Base-by-base conservation (phyloP, 2,888 invertebrate genomes). In the Ochropacha duplaris region DNA sequence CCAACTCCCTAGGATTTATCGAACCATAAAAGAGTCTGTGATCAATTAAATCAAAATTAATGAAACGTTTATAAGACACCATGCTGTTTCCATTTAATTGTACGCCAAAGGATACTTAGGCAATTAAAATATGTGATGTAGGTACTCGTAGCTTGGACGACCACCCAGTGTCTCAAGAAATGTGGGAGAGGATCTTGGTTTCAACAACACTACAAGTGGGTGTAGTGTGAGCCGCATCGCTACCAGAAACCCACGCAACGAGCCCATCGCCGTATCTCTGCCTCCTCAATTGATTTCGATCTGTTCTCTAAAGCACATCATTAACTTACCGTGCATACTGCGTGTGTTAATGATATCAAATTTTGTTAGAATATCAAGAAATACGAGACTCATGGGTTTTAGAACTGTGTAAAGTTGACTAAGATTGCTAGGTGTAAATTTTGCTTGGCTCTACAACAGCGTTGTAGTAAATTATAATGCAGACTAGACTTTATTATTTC, bases 41-140 rank as follows among this genome's bases (percentile, higher is more conserved):
- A 44, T 44, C 44, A 44, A 44, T 44, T 44, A 44, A 44, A 44
- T 44, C 44, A 44, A 19, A 44, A 44, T n/a, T 44, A 44, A 44
- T 44, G 1, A 9, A 9, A 44, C 44, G 44, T 44, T 44, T 44
- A 19, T 44, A 19, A 19, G 44, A 44, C 19, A 19, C 9, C 44
- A 44, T 44, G 44, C 44, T 44, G 44, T 19, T 44, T 44, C 44
- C n/a, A 19, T 44, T 44, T 44, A 44, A 19, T 44, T 19, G 19
- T 44, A 44, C 9, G n/a, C 44, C 19, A 44, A 44, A 44, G 44
- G 9, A 44, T 44, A 44, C 44, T 39, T 44, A 44, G 44, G n/a
- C 19, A 44, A 44, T 44, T 44, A 44, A 44, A 44, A 44, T 44
- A 44, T 11, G 44, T 44, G 5, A 19, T 44, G 19, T 24, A 24